Base-by-base conservation (phyloP, 1,140 invertebrate species). In the Hylyphantes graminicola region DNA sequence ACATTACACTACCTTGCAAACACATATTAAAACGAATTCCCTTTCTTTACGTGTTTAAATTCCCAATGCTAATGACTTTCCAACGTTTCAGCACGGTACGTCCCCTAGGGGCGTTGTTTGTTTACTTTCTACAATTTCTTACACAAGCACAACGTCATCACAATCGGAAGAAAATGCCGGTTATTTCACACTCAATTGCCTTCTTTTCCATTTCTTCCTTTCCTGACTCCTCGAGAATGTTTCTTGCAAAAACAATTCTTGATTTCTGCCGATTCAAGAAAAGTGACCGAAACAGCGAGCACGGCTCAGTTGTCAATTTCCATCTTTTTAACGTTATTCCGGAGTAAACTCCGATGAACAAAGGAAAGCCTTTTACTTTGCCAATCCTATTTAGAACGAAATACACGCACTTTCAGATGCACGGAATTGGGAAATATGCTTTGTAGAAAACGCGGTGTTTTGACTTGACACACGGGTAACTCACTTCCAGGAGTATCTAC, bases 301-400 rank as follows among this genome's bases (percentile, higher is more conserved):
- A 76, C 59, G 74, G 74, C 51, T 76, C 74, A 76, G 59, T 76
- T 76, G 74, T 76, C 74, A 64, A 76, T 76, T 76, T 76, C 64
- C 74, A 76, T 76, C 21, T 76, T 48, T 75, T 63, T 76, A 64
- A 64, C 74, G n/a, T 50, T 21, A 53, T 70, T 55, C 59, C n/a
- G 59, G 59, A 17, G 15, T 51, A 76, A 53, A 61, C 59, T 51
- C 15, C 21, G 59, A 19, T 63, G 74, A 35, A 51, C 13, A 50
- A 17, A 70, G 53, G 53, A 70, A 70, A 70, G 2, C 21, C 65
- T 48, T 70, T 67, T 21, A 48, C 59, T 63, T 57, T 63, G 64
- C 35, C 48, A 63, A 61, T 76, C 57, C 74, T 63, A 76, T 76
- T 76, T 76, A 51, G 21, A 76, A 51, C 35, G 74, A 59, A 76